These are phyloP conservation scores for Pseudomugil gertrudae DNA, from an alignment of 2,797 vertebrate species.

Conservation along the genomic window DNA sequence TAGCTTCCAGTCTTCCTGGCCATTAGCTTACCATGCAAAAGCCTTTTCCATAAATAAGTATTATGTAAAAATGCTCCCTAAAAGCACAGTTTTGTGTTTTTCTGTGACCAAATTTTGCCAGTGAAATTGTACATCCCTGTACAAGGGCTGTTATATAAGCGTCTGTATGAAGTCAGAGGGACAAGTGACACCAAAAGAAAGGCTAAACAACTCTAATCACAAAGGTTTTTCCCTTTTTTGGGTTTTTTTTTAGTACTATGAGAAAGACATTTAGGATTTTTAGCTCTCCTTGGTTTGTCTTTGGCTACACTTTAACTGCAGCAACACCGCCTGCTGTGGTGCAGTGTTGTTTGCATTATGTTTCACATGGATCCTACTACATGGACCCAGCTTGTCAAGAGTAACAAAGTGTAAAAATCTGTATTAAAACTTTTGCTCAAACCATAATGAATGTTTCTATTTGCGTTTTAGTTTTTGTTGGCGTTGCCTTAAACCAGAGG, in stretches of 20 bases:
- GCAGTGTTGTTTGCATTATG: no score
- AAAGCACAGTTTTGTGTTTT: no score
- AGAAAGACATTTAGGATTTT: neutral
- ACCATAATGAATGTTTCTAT: no score
- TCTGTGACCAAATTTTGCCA: neutral
- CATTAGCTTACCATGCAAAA: conserved; percentile 2
- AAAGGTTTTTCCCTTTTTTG: no score
- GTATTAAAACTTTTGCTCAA: neutral
- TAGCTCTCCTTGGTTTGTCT: no score
- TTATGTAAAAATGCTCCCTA: no score
- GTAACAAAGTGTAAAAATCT: neutral
- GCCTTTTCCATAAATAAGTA: neutral
- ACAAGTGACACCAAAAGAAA: neutral
- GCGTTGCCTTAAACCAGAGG: no score
- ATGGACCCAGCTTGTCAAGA: neutral
- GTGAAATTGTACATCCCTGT: neutral
- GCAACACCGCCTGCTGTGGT: neutral
- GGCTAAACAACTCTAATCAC: neutral
- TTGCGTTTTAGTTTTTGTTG: no score
- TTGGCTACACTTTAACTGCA: neutral
- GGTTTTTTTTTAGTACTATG: no score
- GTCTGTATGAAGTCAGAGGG: no score
- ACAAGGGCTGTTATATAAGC: neutral
- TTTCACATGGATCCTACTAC: neutral
- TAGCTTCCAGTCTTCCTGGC: conserved; percentile 9